Base-by-base conservation (phyloP, 2,797 vertebrate genomes). In the Galagoides demidoff region DNA sequence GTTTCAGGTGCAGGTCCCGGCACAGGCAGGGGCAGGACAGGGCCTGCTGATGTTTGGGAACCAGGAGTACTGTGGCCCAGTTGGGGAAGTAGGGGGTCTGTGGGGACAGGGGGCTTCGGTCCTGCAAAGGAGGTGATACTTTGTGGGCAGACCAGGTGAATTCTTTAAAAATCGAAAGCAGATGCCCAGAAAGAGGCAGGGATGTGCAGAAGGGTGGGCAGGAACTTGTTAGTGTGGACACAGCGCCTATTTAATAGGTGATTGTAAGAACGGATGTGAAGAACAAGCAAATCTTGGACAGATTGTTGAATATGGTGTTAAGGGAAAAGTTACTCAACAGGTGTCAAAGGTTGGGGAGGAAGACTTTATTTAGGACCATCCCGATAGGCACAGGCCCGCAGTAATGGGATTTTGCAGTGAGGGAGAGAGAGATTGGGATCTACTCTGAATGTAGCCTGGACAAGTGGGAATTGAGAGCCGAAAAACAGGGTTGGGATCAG, bases 371-470 rank as follows among this genome's bases (percentile, higher is more conserved):
- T 2, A 19, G 57, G 27, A 34, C 63, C 2, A 1, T 7, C 2
- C 22, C 23, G 3, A 13, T 16, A 55, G 29, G 20, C 13, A 19
- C 0, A 34, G 52, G 3, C 77, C 22, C 12, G 0, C 7, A 2
- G 76, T 25, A 52, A 23, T 10, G 57, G 89, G 68, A 19, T 39
- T 68, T 77, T 70, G 61, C 14, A 2, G 17, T 22, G 49, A 11
- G 19, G 14, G 13, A 39, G 76, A 74, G 39, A 74, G 39, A 73
- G 45, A 66, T 27, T 45, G 27, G 59, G 27, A 20, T 39, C 20
- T 52, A 29, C 55, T 61, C 61, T 31, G 61, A 74, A 19, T 29
- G n/a, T 76, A 82, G 22, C 12, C 7, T 25, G 52, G n/a, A 19
- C 5, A 22, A 59, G 37, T 43, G 27, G 37, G 55, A 63, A 37